These are phyloP conservation scores for Pao palembangensis DNA, from an alignment of 2,113 vertebrate species.

Conservation along the genomic window DNA sequence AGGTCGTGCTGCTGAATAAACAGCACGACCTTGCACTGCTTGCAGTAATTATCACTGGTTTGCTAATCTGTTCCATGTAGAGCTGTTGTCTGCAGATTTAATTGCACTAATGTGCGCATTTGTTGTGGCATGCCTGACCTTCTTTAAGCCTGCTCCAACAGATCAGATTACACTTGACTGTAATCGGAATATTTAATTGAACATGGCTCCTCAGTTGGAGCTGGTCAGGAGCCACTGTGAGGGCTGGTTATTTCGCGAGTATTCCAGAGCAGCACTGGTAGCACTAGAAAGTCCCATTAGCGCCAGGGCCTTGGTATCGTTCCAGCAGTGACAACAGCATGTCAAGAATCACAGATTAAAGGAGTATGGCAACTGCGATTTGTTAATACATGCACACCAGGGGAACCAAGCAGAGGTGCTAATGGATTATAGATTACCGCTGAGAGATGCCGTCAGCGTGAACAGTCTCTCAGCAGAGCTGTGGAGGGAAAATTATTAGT, in stretches of 20 bases:
- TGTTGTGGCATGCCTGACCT: no score
- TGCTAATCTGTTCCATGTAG: no score
- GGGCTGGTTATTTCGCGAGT: constrained; percentile 46
- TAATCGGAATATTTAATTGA: constrained; percentile 8
- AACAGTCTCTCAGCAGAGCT: constrained; percentile 20
- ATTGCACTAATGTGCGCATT: no score
- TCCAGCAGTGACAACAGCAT: constrained; percentile 47
- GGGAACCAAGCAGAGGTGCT: constrained; percentile 35
- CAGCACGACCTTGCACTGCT: no score
- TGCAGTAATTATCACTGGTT: no score
- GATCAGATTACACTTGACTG: not conserved
- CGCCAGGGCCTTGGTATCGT: constrained; percentile 47
- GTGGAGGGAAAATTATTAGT: constrained; percentile 26
- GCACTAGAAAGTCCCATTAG: constrained; percentile 54
- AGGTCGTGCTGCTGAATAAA: no score
- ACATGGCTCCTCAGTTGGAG: constrained; percentile 20
- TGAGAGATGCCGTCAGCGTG: constrained; percentile 35
- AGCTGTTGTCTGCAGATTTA: no score
- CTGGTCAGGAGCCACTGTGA: constrained; percentile 30
- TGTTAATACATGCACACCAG: constrained; percentile 37
- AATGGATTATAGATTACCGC: constrained; percentile 47
- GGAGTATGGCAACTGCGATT: constrained; percentile 35
- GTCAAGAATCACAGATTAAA: constrained; percentile 44
- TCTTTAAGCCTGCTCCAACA: no score
- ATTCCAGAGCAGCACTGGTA: constrained; percentile 40